These are phyloP conservation scores for Periphyllus acericola DNA, from an alignment of 2,888 invertebrate genomes.

Conservation along the genomic window DNA sequence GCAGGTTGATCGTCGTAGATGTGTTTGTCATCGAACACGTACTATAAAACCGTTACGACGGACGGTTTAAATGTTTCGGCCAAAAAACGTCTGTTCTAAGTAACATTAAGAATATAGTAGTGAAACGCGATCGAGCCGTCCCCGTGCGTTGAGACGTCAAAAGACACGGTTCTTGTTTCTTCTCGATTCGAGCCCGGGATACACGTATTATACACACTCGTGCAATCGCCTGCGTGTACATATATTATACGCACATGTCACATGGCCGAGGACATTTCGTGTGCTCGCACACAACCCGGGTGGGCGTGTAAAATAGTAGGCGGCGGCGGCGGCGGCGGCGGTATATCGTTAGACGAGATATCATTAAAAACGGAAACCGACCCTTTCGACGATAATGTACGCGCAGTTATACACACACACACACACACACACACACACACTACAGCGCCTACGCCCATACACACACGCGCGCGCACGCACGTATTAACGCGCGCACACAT, in stretches of 20 bases:
- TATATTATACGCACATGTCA: background rate
- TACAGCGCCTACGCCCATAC: background rate
- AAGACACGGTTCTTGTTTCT: too few species aligned
- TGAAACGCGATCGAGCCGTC: too few species aligned
- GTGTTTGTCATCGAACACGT: too few species aligned
- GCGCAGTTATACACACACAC: background rate
- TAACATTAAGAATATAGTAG: too few species aligned
- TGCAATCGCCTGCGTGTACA: background rate
- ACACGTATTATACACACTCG: too few species aligned
- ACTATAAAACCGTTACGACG: too few species aligned
- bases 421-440: background rate
- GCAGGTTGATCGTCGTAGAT: too few species aligned
- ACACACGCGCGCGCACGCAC: background rate
- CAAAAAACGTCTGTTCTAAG: too few species aligned
- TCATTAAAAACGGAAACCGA: slow-evolving; percentile 60
- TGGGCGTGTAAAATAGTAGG: background rate
- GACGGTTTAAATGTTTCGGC: too few species aligned
- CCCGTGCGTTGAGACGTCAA: too few species aligned
- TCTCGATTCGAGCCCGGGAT: too few species aligned
- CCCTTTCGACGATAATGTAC: slow-evolving; percentile 35
- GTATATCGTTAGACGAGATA: slow-evolving; percentile 37
- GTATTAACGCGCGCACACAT: too few species aligned
- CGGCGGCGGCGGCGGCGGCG: slow-evolving; percentile 28
- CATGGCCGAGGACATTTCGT: background rate
- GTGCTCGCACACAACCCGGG: background rate